Conservation (phyloP, 2,113 vertebrate genomes). For the Lates calcarifer region DNA sequence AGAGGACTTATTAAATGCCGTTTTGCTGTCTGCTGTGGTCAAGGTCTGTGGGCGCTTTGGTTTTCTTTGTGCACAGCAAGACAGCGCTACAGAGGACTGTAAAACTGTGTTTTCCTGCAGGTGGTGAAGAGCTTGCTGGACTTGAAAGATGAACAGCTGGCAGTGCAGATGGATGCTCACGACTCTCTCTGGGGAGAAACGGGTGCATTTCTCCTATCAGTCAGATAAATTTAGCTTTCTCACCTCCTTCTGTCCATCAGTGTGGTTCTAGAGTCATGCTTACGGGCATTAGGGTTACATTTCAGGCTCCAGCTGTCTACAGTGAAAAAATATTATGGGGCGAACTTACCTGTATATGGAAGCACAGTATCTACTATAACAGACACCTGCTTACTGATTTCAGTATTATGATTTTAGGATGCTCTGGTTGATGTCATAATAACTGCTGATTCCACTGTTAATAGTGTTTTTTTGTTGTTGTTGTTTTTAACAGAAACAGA, state of each 20-base stretch:
- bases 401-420: constrained; percentile 25
- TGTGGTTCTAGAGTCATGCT: constrained; percentile 43
- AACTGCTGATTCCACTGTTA: constrained; percentile 14
- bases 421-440: constrained; percentile 40
- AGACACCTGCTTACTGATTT: not conserved
- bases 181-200: constrained; percentile 99
- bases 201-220: constrained; percentile 85
- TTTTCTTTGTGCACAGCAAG: constrained; percentile 52
- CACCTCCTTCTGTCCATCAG: constrained; percentile 68
- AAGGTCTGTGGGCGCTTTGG: constrained; percentile 44
- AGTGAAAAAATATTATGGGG: constrained; percentile 23
- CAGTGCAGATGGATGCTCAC: constrained; percentile 90
- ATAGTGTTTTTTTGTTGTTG: not conserved
- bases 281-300: constrained; percentile 30
- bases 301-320: constrained; percentile 36
- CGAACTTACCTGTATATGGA: constrained; percentile 9
- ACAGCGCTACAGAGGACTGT: constrained; percentile 49
- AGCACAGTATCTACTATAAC: not conserved
- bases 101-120: constrained; percentile 83
- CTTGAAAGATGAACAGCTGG: constrained; percentile 85
- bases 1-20: constrained; percentile 41
- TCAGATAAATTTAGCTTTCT: constrained; percentile 75
- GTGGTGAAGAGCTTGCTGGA: constrained; percentile 91
- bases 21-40: constrained; percentile 47
- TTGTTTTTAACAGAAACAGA: constrained; percentile 34